Evolutionary conservation across 2,113 vertebrate genomes (phyloP), one percentile per base, ranked within the genome.

Genomic region (Anas platyrhynchos): DNA sequence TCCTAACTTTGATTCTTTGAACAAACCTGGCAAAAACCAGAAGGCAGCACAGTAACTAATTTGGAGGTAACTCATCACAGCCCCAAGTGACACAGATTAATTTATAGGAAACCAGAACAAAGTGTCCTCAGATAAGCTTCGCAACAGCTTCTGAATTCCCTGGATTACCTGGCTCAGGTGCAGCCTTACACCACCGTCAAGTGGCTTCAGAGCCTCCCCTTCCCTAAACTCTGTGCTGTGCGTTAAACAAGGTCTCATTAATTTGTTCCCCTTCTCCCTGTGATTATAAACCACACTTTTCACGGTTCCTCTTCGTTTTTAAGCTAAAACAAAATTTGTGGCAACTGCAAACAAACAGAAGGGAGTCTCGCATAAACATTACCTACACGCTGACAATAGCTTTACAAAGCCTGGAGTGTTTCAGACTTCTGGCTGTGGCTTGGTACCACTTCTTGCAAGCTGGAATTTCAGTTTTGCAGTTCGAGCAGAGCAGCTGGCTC

Each of bases 391-490:
- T 87, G 78, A 2, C 52, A 54, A 75, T 20, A 69, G 52, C 29
- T 61, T 73, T 76, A 32, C 34, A 67, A 90, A 86, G n/a, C 62
- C 55, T 9, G 3, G 25, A 86, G 59, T 76, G 59, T 41, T 48
- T 67, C 31, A 31, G 36, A 20, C 7, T 15, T 0, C 4, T 63
- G 83, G 85, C 29, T 62, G 61, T 1, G n/a, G 87, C 26, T 62
- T 86, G 67, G 38, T 73, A 85, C 63, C 71, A 38, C 73, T 83
- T 55, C 91, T 50, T 65, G 61, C 68, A 84, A 92, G 58, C 66
- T 65, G 52, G 48, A 52, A 59, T 34, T 55, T 79, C 67, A 83
- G 3, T 62, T 21, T 0, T 63, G 75, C 46, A 67, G 41, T 13
- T 55, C 56, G 16, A 94, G 68, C 83, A 71, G 54, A 13, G 68